phyloP scores from a whole-genome alignment of 2,888 invertebrate species.

The Tupiocoris notatus region DNA sequence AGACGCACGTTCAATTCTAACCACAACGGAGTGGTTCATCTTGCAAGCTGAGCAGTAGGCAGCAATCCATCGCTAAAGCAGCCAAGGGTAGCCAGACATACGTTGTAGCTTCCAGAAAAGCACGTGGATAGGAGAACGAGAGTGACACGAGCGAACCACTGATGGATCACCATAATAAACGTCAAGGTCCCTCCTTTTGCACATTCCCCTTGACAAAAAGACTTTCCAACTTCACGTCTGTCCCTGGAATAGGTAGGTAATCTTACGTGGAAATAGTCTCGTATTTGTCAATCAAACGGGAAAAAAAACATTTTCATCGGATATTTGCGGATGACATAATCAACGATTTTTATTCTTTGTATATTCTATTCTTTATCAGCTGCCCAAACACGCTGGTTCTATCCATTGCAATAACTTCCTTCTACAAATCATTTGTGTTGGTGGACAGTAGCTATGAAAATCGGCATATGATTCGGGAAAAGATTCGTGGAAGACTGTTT shows the following conservation, averaged over 20 bases:
- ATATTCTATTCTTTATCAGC: too few relatives aligned
- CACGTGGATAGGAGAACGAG: neutral
- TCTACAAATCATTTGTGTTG: too few relatives aligned
- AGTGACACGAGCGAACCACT: conserved; percentile 20
- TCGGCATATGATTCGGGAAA: too few relatives aligned
- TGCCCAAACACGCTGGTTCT: too few relatives aligned
- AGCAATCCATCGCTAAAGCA: neutral
- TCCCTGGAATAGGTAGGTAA: neutral
- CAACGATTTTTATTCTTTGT: too few relatives aligned
- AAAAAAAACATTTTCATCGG: neutral
- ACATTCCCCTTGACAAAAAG: neutral
- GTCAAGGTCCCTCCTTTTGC: neutral
- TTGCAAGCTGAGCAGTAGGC: neutral
- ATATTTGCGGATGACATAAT: too few relatives aligned
- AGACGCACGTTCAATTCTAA: neutral
- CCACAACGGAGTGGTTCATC: neutral
- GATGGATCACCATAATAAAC: conserved; percentile 31
- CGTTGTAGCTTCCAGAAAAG: neutral
- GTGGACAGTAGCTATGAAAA: too few relatives aligned
- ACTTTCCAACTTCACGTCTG: neutral
- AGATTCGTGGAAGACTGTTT: too few relatives aligned
- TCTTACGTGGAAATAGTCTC: neutral
- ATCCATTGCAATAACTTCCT: too few relatives aligned
- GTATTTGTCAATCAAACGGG: neutral
- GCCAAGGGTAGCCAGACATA: neutral